These are phyloP conservation scores for Seriola aureovittata DNA, from an alignment of 2,113 vertebrate genomes.

Conservation along the genomic window DNA sequence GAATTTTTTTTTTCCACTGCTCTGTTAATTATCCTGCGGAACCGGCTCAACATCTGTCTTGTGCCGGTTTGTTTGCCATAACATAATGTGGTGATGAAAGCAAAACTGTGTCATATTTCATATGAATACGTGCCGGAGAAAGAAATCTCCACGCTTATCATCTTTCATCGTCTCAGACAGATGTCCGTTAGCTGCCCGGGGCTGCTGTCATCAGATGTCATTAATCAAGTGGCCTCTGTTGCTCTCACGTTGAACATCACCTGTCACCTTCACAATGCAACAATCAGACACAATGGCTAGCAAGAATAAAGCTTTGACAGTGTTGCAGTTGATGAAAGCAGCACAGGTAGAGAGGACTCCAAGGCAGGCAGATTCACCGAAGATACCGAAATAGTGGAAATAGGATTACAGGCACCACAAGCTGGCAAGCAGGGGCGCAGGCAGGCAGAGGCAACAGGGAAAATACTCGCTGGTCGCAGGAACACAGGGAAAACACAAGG, in stretches of 20 bases:
- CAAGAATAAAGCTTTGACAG: neutral
- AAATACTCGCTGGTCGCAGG: no score
- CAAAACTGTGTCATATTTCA: neutral
- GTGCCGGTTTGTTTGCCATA: neutral
- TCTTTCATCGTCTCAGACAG: conserved; percentile 19
- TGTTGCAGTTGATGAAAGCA: no score
- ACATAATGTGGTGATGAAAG: neutral
- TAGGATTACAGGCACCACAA: no score
- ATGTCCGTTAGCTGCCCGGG: conserved; percentile 12
- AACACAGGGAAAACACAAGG: no score
- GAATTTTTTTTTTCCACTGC: neutral
- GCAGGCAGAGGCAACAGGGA: no score
- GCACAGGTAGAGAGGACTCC: no score
- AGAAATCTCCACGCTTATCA: neutral
- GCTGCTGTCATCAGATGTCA: conserved; percentile 19
- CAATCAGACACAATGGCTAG: neutral
- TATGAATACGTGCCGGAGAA: neutral
- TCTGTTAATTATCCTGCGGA: neutral
- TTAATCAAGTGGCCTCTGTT: conserved; percentile 13
- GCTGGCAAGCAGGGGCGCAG: no score
- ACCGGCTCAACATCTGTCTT: neutral
- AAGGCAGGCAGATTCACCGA: no score
- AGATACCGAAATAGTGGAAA: no score
- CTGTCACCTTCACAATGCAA: neutral
- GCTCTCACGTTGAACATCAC: conserved; percentile 19